Evolutionary conservation across 2,888 invertebrate genomes (phyloP), one percentile per base, ranked within the genome.

Genomic region (Mythimna lalbum): DNA sequence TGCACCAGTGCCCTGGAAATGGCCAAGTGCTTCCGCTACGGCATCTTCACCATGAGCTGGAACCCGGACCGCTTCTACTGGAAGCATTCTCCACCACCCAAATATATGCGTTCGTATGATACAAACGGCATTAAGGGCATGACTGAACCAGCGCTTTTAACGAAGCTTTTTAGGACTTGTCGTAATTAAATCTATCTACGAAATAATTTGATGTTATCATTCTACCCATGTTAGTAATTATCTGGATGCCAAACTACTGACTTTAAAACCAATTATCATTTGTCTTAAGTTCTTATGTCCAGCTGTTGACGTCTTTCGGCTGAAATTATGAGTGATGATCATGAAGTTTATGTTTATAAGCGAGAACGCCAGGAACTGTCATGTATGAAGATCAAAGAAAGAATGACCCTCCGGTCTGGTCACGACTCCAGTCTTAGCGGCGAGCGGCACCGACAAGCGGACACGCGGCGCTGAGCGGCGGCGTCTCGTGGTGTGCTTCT

Each of bases 21-120:
- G 0, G 77, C 83, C 9, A 86, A 83, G 63, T 92, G 92, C 78
- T 89, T 88, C 78, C 84, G 90, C 19, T 64, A 62, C 5, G 83
- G 82, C 10, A 72, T 87, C 23, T 59, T 80, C 33, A 50, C 52
- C 1, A 33, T 80, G 19, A 69, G 75, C 10, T 83, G 78, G 83
- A 73, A 72, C 1, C 87, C 87, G 0, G 12, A 57, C 4, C 47
- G n/a, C 7, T 1, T 52, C 78, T 74, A 17, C 36, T 78, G 72
- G 73, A 39, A 43, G 10, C 36, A 10, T 1, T 21, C 19, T 4
- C 31, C n/a, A 27, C 10, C 3, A 19, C 10, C 17, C 19, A 19
- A 9, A 0, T 17, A 27, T 3, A 4, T 10, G 17, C 27, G 19
- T 27, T 0, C 14, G 17, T 53, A 14, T 7, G 53, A 27, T 1